Evolutionary conservation across 2,113 vertebrate genomes (phyloP), one percentile per base, ranked within the genome.

Genomic region (Atlantisia rogersi): DNA sequence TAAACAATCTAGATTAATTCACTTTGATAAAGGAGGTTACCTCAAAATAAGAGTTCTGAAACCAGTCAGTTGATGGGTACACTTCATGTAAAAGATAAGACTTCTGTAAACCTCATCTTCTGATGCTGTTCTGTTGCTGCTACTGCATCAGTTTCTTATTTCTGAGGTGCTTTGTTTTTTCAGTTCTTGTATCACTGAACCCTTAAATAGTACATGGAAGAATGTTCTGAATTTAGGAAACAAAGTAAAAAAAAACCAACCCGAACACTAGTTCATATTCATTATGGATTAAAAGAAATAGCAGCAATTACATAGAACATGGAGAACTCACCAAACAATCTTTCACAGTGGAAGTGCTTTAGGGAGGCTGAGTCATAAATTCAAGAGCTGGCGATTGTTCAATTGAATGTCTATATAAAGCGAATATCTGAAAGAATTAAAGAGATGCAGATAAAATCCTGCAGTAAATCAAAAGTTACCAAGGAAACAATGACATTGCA

Each of bases 211-310:
- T 4, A 14, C 8, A 5, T 53, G 19, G 19, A 65, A 53, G 4
- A 40, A 62, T 48, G 3, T 55, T 86, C 15, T 71, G 11, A 18
- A 24, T 60, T 76, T 69, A 69, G 20, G 37, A 82, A 80, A 68
- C 39, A 3, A 64, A 24, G 37, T 2, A 14, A 53, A 44, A 50
- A 50, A 21, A 21, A 35, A 35, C 6, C 35, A 35, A 22, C 6
- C 18, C 6, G 18, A 46, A 46, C 20, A 35, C 0, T 0, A 22
- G 5, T n/a, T 67, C 1, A 31, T 83, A 73, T 86, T 24, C 19
- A 71, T 64, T 84, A 29, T 20, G 5, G 56, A 70, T 42, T 50
- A 63, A 87, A 86, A 81, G 26, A 88, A 95, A 69, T 7, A 59
- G 7, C 11, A 73, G 5, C 15, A 80, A 68, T 62, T 83, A 71